Evolutionary conservation across 2,113 vertebrate species (phyloP).

Genomic region (Lipophrys pholis): DNA sequence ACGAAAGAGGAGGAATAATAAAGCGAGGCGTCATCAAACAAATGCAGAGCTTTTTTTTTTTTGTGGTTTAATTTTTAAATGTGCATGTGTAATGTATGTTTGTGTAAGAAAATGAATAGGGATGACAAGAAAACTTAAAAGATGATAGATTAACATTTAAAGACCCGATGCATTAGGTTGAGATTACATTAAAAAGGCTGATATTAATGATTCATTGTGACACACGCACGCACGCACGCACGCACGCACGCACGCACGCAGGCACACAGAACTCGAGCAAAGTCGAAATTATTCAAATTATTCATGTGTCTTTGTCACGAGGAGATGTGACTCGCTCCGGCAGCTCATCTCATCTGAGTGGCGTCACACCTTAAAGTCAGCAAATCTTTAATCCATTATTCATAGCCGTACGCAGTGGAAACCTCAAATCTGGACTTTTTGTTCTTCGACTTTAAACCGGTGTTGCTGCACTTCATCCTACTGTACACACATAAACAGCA

Average conservation of each 20-base stretch:
- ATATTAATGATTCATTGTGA: too few species aligned
- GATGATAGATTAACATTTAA: background rate
- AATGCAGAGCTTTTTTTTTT: background rate
- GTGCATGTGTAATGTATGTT: background rate
- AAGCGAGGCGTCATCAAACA: background rate
- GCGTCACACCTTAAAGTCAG: constrained; percentile 27
- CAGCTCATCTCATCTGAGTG: background rate
- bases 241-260: background rate
- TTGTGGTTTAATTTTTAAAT: background rate
- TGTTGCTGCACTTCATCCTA: background rate
- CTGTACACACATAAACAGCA: background rate
- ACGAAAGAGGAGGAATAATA: too few species aligned
- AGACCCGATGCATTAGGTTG: background rate
- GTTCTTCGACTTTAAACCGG: background rate
- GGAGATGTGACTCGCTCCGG: constrained; percentile 17
- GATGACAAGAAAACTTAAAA: background rate
- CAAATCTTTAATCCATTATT: constrained; percentile 50
- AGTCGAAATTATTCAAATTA: constrained; percentile 30
- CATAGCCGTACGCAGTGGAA: constrained; percentile 14
- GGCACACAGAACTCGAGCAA: background rate
- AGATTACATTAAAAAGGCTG: background rate
- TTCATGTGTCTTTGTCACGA: constrained; percentile 13
- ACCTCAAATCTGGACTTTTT: constrained; percentile 8
- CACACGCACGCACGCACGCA: too few species aligned
- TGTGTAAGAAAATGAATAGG: background rate